Conservation (phyloP, 2,888 invertebrate genomes). For the Leptopilina myrica region DNA sequence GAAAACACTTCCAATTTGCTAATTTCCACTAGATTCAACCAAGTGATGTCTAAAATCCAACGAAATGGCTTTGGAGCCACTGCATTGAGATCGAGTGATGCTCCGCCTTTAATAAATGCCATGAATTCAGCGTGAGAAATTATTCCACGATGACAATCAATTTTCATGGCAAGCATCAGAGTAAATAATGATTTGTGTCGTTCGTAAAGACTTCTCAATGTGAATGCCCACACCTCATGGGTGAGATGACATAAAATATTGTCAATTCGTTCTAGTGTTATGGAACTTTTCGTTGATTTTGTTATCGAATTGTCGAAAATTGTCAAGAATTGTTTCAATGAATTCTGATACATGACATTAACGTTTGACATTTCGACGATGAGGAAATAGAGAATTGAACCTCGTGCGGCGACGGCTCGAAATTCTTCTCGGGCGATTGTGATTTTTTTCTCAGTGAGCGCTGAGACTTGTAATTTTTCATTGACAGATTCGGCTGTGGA, state of each 20-base stretch:
- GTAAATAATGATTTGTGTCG: slow-evolving; percentile 95
- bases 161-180: slow-evolving; percentile 95
- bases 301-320: slow-evolving; percentile 96
- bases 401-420: slow-evolving; percentile 94
- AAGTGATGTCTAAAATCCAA: slow-evolving; percentile 97
- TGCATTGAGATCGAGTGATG: slow-evolving; percentile 94
- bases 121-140: slow-evolving; percentile 95
- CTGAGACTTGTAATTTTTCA: slow-evolving; percentile 94
- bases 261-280: slow-evolving; percentile 90
- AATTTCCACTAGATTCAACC: slow-evolving; percentile 96
- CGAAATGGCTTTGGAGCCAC: slow-evolving; percentile 94
- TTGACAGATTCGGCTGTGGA: slow-evolving; percentile 96
- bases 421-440: slow-evolving; percentile 96
- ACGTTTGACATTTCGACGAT: slow-evolving; percentile 99
- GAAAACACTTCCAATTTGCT: slow-evolving; percentile 89
- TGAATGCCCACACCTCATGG: slow-evolving; percentile 94
- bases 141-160: slow-evolving; percentile 89
- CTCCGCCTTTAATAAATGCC: slow-evolving; percentile 97
- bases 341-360: slow-evolving; percentile 98
- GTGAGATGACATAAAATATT: slow-evolving; percentile 94
- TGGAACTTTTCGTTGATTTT: slow-evolving; percentile 90
- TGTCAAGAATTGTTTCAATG: slow-evolving; percentile 93
- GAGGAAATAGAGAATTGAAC: slow-evolving; percentile 95
- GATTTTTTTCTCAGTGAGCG: slow-evolving; percentile 95
- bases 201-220: slow-evolving; percentile 94